phyloP scores from a whole-genome alignment of 37 sponge, comb jelly and placozoan species.

The Agelas oroides region DNA sequence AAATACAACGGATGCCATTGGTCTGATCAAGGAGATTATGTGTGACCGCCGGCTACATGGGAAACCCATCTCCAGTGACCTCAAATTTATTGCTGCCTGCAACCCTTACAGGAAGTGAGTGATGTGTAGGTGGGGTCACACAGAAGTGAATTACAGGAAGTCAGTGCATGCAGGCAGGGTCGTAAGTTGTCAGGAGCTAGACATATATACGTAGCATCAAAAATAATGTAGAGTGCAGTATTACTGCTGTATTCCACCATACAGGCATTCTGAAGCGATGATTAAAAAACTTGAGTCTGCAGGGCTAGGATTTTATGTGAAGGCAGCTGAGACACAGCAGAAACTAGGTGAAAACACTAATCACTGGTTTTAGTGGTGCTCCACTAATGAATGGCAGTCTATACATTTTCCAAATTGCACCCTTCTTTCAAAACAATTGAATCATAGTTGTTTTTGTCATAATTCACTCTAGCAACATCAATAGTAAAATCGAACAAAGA shows the following conservation, averaged over 20 bases:
- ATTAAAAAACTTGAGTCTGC: constrained; percentile 84
- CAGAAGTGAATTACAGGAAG: neutral
- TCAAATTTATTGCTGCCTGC: constrained; percentile 95
- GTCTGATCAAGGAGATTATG: constrained; percentile 95
- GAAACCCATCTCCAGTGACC: constrained; percentile 39
- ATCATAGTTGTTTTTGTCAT: too few species aligned
- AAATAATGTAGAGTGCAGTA: too few species aligned
- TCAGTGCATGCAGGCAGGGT: too few species aligned
- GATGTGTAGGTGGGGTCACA: neutral
- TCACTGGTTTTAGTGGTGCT: too few species aligned
- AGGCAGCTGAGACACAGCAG: constrained; percentile 38
- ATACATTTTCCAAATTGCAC: too few species aligned
- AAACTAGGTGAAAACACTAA: constrained; percentile 68
- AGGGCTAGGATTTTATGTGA: constrained; percentile 86
- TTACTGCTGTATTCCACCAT: too few species aligned
- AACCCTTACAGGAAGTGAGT: constrained; percentile 89
- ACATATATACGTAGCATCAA: too few species aligned
- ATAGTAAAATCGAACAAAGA: too few species aligned
- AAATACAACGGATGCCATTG: constrained; percentile 91
- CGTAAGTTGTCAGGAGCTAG: too few species aligned
- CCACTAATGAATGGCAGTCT: too few species aligned
- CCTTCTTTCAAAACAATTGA: too few species aligned
- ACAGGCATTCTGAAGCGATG: constrained; percentile 85
- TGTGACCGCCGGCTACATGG: constrained; percentile 90
- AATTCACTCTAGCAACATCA: too few species aligned